Base-by-base conservation (phyloP, 2,113 vertebrate genomes). In the Speoplatyrhinus poulsoni region DNA sequence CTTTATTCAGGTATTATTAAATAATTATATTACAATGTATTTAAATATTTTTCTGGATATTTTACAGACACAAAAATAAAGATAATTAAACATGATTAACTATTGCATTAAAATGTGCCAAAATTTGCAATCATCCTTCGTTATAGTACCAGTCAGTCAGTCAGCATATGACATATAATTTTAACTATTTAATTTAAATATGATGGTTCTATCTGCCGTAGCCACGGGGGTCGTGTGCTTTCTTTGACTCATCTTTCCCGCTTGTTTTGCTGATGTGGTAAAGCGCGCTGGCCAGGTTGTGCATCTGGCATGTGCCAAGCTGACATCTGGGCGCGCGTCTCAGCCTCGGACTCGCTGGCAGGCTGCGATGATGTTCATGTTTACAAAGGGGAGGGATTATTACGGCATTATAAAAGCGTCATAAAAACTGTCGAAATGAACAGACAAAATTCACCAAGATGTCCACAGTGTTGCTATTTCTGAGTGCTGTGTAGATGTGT, bases 221-320 rank as follows among this genome's bases (percentile, higher is more conserved):
- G 72, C 92, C 92, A 19, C 84, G 88, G 0, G 93, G 91, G 60
- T 92, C 88, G 3, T 75, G 73, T 26, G 81, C 88, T 0, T 72
- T 85, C 48, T 85, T 86, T 1, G 93, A 93, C 74, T 86, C 56
- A 0, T 93, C 90, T 65, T 90, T 93, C 33, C 85, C 88, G 0
- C 11, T 83, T 1, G 61, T 88, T 61, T 89, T 85, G 64, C 87
- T 75, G 32, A 93, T 82, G 46, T 81, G 68, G 77, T 89, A 92
- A 52, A 94, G 82, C 0, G 79, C 88, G 81, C 79, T 91, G 69
- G 90, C 92, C 63, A 94, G 80, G 76, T 90, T 94, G 84, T 94
- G 91, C 52, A 93, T 55, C 70, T 94, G 92, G 77, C 93, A 94
- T 0, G 93, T 94, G 46, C 93, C 91, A 0, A 94, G 81, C 58